A percentile compares a stretch with the other conserved stretches of the same genome.
These are phyloP conservation scores for Ammodytes marinus DNA, from an alignment of 2,113 vertebrate species.

Conservation along the genomic window DNA sequence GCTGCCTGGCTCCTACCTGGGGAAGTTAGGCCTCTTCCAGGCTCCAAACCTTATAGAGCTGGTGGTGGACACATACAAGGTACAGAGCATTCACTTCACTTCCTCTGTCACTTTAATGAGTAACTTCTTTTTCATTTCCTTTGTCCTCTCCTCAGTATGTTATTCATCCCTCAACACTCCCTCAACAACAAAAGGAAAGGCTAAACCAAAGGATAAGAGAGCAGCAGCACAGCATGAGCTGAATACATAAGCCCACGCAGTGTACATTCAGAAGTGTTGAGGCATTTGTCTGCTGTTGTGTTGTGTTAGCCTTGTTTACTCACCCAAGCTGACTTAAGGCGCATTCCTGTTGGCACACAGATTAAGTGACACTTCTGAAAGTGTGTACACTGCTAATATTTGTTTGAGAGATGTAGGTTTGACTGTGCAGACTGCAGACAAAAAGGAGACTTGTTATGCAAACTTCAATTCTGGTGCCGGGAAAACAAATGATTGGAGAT, in stretches of 20 bases:
- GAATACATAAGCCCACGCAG: conserved; percentile 35
- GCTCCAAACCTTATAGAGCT: conserved; percentile 95
- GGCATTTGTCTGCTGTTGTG: neutral
- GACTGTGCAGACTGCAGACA: neutral
- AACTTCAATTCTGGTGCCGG: neutral
- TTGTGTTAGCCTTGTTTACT: conserved; percentile 18
- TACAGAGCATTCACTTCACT: conserved; percentile 72
- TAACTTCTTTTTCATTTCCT: neutral
- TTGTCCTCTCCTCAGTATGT: neutral
- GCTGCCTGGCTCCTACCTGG: conserved; percentile 92
- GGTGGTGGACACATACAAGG: conserved; percentile 95
- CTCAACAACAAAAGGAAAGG: conserved; percentile 16
- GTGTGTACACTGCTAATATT: neutral
- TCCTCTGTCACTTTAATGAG: neutral
- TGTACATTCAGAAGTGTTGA: conserved; percentile 17
- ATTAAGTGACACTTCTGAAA: neutral
- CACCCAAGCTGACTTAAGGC: neutral
- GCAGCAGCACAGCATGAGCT: conserved; percentile 34
- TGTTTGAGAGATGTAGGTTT: neutral
- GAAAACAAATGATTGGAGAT: conserved; percentile 11
- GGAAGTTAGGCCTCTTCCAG: conserved; percentile 90
- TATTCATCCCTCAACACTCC: conserved; percentile 8
- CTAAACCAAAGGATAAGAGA: neutral
- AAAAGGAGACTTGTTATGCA: neutral
- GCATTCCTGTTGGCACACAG: conserved; percentile 3